Evolutionary conservation across 2,113 vertebrate species (phyloP).

Genomic region (Phasianus colchicus): DNA sequence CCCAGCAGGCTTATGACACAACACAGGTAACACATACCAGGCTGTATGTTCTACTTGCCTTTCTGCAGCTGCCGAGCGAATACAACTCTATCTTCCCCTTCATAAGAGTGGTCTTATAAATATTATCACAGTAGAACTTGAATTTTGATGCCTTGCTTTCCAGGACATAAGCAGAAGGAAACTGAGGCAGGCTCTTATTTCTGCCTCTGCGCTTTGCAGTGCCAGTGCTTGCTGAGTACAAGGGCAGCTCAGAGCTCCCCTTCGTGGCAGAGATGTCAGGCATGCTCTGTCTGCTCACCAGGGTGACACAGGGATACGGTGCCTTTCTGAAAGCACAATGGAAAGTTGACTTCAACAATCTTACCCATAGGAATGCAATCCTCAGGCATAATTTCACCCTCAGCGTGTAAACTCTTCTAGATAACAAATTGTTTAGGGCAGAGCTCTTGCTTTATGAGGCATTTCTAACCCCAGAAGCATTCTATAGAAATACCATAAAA

Average conservation of each 20-base stretch:
- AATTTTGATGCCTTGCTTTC: not conserved
- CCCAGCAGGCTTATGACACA: not conserved
- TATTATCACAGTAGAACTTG: not conserved
- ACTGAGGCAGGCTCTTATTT: not conserved
- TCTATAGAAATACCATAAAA: not conserved
- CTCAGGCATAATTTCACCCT: conserved; percentile 14
- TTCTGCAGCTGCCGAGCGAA: not conserved
- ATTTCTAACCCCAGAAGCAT: not conserved
- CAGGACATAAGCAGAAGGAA: not conserved
- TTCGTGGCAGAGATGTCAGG: fast-evolving
- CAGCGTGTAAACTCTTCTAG: conserved; percentile 12
- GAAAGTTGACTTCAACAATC: not conserved
- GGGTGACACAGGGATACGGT: fast-evolving
- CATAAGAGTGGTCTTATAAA: not conserved
- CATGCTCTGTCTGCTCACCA: fast-evolving
- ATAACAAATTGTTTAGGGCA: conserved; percentile 5
- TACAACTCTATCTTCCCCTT: not conserved
- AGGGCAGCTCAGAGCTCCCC: not conserved
- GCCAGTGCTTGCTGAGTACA: not conserved
- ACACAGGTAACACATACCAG: fast-evolving
- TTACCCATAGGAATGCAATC: not conserved
- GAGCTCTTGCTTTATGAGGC: not conserved
- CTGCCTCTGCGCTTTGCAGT: not conserved
- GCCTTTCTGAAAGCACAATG: not conserved
- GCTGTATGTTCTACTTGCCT: not conserved